Base-by-base conservation (phyloP, 2,113 vertebrate species). In the Oreotrochilus melanogaster region DNA sequence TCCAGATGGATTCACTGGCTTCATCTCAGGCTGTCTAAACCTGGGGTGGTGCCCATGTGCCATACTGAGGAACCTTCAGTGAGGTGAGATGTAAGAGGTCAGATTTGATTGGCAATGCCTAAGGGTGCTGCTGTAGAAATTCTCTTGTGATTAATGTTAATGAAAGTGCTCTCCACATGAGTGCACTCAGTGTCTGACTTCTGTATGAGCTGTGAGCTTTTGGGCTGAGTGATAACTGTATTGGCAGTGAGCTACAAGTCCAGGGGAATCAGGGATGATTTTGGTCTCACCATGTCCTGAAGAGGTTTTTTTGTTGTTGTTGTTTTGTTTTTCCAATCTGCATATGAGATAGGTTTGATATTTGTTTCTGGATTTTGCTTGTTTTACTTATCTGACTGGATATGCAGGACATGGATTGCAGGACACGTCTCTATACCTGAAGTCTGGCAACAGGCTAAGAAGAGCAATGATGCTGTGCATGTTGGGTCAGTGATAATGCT, bases 381-480 rank as follows among this genome's bases (percentile, higher is more conserved):
- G 8, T 42, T 92, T 86, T 57, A 17, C 23, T 57, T 35, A 21
- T 47, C 62, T 3, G 2, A 43, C 67, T n/a, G n/a, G n/a, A n/a
- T n/a, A n/a, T n/a, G n/a, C n/a, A n/a, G n/a, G n/a, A n/a, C n/a
- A 27, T 19, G 31, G 31, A n/a, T 17, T 62, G 27, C 23, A 14
- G 14, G 42, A 12, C 28, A 25, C 1, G 1, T 10, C 37, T 78
- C 35, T 45, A 7, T 22, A 53, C 11, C 33, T 54, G 39, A 72
- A 64, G 11, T 37, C 64, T 89, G 56, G 35, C 47, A 78, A 62
- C 22, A 78, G 13, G 31, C 19, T 75, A 22, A 82, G 64, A 35
- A 66, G 28, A 86, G 42, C 15, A n/a, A 61, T 30, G 16, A 60
- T 66, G 56, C 21, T 51, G 3, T 22, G 28, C 0, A 0, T n/a